These are phyloP conservation scores for Columba livia DNA, from an alignment of 2,113 vertebrate species.

Conservation along the genomic window DNA sequence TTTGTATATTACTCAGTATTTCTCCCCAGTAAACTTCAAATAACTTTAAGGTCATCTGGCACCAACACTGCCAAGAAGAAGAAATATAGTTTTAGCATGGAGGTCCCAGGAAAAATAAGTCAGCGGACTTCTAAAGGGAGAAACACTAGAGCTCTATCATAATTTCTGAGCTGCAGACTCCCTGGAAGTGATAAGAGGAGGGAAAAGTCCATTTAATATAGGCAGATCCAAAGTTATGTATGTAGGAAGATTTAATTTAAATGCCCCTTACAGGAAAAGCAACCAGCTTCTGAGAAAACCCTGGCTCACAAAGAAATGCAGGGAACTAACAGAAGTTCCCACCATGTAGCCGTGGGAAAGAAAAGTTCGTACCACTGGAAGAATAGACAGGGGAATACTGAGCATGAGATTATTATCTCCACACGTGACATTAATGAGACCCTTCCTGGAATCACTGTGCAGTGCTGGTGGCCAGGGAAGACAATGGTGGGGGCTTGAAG, in stretches of 20 bases:
- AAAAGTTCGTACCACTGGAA: not conserved
- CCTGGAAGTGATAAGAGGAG: not conserved
- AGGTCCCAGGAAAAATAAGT: not conserved
- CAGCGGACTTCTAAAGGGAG: not conserved
- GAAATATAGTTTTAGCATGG: not conserved
- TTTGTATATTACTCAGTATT: not conserved
- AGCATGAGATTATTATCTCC: not conserved
- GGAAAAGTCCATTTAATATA: not conserved
- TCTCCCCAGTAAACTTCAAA: not conserved
- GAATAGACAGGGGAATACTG: slow-evolving; percentile 60
- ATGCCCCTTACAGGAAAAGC: not conserved
- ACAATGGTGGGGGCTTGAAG: not conserved
- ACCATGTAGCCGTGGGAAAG: slow-evolving; percentile 32
- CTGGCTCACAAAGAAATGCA: not conserved
- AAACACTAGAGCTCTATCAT: not conserved
- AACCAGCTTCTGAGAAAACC: not conserved
- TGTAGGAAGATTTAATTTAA: not conserved
- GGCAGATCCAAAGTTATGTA: not conserved
- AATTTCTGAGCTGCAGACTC: not conserved
- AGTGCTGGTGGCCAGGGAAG: not conserved
- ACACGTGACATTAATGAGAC: not conserved
- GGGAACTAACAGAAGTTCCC: not conserved
- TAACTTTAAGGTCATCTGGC: not conserved
- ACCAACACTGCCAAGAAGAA: not conserved
- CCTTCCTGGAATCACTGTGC: not conserved